phyloP scores from a whole-genome alignment of 1,140 invertebrate genomes.

The Charaxes varanes region DNA sequence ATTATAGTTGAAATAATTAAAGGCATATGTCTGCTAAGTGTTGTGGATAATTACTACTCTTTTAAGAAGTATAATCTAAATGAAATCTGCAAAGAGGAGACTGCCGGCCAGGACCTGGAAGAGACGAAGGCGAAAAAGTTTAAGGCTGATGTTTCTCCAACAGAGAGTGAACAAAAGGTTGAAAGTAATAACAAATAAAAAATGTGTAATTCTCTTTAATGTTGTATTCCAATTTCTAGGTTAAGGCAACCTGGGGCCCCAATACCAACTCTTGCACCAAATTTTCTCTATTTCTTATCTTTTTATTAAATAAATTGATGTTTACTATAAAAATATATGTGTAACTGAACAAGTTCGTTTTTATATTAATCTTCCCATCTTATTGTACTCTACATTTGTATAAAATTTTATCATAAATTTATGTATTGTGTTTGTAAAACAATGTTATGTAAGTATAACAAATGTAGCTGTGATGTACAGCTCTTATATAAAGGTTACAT shows the following conservation, averaged over 20 bases:
- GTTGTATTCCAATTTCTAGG: conserved; percentile 27
- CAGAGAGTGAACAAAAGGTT: conserved; percentile 27
- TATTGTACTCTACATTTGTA: neutral
- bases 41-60: conserved; percentile 64
- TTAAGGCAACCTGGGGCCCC: conserved; percentile 33
- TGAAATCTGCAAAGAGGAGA: conserved; percentile 59
- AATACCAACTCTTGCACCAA: conserved; percentile 37
- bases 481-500: conserved; percentile 4
- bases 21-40: conserved; percentile 58
- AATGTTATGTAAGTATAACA: conserved; percentile 5
- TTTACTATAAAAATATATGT: conserved; percentile 30
- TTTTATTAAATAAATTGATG: conserved; percentile 30
- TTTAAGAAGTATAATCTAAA: conserved; percentile 66
- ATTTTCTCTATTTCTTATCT: conserved; percentile 30
- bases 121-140: conserved; percentile 58
- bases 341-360: conserved; percentile 18
- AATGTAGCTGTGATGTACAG: neutral
- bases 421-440: neutral
- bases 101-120: conserved; percentile 40
- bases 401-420: neutral
- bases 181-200: conserved; percentile 30
- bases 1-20: conserved; percentile 87
- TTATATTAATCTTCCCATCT: conserved; percentile 7
- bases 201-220: conserved; percentile 16
- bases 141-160: conserved; percentile 35